Percentiles rank a stretch among this genome's conserved stretches.
Conservation (phyloP, 1,140 invertebrate species). For the Dolichoris vasculosae region DNA sequence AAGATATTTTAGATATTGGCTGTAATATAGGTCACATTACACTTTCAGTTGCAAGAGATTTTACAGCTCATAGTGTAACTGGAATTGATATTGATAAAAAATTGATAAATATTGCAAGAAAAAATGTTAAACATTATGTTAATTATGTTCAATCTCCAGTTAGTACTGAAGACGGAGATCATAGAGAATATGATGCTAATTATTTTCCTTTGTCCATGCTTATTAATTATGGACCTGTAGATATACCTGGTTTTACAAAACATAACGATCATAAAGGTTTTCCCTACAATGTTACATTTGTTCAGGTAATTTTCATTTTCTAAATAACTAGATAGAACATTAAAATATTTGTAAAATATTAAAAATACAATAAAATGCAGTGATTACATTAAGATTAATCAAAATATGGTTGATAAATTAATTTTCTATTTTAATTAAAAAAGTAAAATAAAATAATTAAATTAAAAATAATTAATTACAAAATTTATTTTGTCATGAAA, state of each 20-base stretch:
- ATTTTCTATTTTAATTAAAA: slow-evolving; percentile 17
- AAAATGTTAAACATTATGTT: slow-evolving; percentile 88
- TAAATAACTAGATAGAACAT: too few relatives aligned
- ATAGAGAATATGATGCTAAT: slow-evolving; percentile 68
- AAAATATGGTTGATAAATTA: too few relatives aligned
- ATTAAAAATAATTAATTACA: too few relatives aligned
- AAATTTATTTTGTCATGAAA: too few relatives aligned
- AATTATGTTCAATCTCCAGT: slow-evolving; percentile 73
- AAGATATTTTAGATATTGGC: slow-evolving; percentile 96
- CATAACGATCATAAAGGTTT: slow-evolving; percentile 78
- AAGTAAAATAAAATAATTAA: background rate
- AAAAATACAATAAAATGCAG: too few relatives aligned
- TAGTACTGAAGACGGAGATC: slow-evolving; percentile 60
- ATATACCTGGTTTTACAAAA: slow-evolving; percentile 78
- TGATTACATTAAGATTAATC: too few relatives aligned
- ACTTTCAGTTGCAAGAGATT: slow-evolving; percentile 88
- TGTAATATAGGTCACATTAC: slow-evolving; percentile 98
- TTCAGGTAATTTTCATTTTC: slow-evolving; percentile 79
- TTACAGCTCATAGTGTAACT: slow-evolving; percentile 87
- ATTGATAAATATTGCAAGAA: slow-evolving; percentile 87
- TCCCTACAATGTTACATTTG: slow-evolving; percentile 90
- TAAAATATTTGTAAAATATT: too few relatives aligned
- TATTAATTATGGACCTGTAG: slow-evolving; percentile 86
- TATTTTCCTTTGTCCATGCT: slow-evolving; percentile 91
- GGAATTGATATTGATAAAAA: slow-evolving; percentile 97